Base-by-base conservation (phyloP, 2,113 vertebrate species). In the Sphyrna mokarran region DNA sequence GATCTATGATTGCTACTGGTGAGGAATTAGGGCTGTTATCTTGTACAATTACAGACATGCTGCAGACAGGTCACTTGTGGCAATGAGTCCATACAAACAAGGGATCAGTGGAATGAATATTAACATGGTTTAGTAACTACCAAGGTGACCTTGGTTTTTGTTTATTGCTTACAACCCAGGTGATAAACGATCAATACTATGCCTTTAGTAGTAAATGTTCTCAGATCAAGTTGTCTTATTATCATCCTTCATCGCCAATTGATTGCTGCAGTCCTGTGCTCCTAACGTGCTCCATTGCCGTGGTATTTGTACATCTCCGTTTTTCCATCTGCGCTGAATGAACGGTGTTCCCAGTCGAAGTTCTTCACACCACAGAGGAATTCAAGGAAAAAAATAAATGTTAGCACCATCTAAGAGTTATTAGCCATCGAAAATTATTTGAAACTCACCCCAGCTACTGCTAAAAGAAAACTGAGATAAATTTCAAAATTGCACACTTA, bases 171-270 rank as follows among this genome's bases (percentile, higher is more conserved):
- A 72, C 68, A 70, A 48, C 23, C 0, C 1, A 40, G 9, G 68
- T 72, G 66, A 95, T 72, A 76, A 95, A 72, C 76, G 69, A 95
- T 95, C 68, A 95, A 72, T 54, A 95, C 40, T 43, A 26, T 70
- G 94, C 68, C 94, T 95, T 72, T 48, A 29, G 11, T 95, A 95
- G 68, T 72, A 72, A 95, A 14, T 95, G 94, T 72, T 72, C 69
- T 70, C 66, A 70, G 68, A 95, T 95, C 72, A 72, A 72, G 94
- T 95, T 95, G 94, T 72, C 94, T 72, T 76, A 95, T 95, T 95
- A 95, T 40, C 68, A 72, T 95, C 40, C 23, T 76, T 95, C 94
- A 95, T 18, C 18, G 23, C 11, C 48, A 43, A 72, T 72, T 48
- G 94, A 70, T 72, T 72, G 72, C 69, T 76, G 40, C 40, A 95